Percentiles rank a stretch among this genome's conserved stretches.
These are phyloP conservation scores for Penaeus monodon DNA, from an alignment of 2,888 invertebrate genomes.

Conservation along the genomic window DNA sequence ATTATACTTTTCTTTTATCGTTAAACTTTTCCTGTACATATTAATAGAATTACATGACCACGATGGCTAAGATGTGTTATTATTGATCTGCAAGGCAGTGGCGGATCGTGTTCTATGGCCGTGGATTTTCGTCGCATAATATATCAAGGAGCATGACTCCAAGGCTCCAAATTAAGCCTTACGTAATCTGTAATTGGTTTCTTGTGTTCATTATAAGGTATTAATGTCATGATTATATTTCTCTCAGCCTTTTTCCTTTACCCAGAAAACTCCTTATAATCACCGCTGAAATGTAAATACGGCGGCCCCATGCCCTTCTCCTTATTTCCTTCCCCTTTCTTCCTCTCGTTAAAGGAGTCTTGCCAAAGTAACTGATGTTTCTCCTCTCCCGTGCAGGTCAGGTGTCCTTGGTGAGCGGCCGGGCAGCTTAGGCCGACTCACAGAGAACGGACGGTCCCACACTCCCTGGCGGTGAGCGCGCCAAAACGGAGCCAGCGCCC, in stretches of 20 bases:
- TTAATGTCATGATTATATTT: no score
- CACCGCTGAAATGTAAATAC: no score
- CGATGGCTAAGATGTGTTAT: no score
- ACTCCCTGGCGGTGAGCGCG: conserved; percentile 44
- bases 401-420: conserved; percentile 43
- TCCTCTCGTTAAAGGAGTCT: conserved; percentile 43
- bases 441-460: conserved; percentile 51
- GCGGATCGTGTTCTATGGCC: no score
- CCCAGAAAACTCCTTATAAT: no score
- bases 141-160: no score
- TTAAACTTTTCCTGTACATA: neutral
- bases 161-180: no score
- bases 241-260: no score
- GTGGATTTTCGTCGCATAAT: no score
- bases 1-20: neutral
- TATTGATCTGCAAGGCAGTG: no score
- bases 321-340: conserved; percentile 17
- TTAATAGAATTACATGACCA: neutral
- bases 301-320: neutral
- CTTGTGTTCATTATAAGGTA: no score
- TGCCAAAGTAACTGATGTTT: conserved; percentile 55
- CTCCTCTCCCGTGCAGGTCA: conserved; percentile 44
- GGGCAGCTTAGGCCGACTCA: conserved; percentile 57
- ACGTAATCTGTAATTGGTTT: no score
- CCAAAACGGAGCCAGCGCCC: conserved; percentile 59